These are phyloP conservation scores for Orius insidiosus DNA, from an alignment of 1,140 invertebrate genomes.

Conservation along the genomic window DNA sequence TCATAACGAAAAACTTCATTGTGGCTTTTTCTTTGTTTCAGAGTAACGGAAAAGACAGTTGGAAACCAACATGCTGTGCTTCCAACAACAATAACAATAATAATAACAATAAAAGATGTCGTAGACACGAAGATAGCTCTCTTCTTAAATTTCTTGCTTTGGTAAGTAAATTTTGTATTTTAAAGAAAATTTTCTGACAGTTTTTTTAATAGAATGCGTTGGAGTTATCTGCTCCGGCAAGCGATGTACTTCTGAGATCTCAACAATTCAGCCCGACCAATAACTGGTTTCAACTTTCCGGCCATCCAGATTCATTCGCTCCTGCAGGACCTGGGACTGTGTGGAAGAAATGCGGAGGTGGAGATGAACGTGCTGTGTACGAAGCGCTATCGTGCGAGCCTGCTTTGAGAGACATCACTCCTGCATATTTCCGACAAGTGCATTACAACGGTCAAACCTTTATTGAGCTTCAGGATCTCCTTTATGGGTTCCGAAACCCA, in stretches of 20 bases:
- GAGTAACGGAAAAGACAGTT: constrained; percentile 11
- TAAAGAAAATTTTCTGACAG: not conserved
- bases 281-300: constrained; percentile 84
- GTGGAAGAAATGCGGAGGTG: constrained; percentile 26
- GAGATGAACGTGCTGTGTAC: constrained; percentile 63
- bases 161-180: constrained; percentile 30
- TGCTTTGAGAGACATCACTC: constrained; percentile 56
- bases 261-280: not conserved
- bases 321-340: constrained; percentile 66
- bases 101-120: constrained; percentile 4
- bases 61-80: constrained; percentile 10
- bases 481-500: constrained; percentile 69
- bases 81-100: constrained; percentile 2
- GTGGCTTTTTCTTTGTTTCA: not conserved
- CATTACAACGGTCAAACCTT: constrained; percentile 72
- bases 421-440: constrained; percentile 71
- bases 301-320: constrained; percentile 81
- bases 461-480: constrained; percentile 76
- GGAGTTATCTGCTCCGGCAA: constrained; percentile 79
- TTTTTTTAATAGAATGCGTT: constrained; percentile 57
- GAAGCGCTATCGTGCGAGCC: constrained; percentile 59
- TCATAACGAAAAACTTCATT: too few species aligned
- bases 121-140: constrained; percentile 30
- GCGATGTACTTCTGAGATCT: constrained; percentile 55
- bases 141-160: constrained; percentile 42